These are phyloP conservation scores for Anguilla japonica DNA, from an alignment of 2,113 vertebrate genomes.

Conservation along the genomic window DNA sequence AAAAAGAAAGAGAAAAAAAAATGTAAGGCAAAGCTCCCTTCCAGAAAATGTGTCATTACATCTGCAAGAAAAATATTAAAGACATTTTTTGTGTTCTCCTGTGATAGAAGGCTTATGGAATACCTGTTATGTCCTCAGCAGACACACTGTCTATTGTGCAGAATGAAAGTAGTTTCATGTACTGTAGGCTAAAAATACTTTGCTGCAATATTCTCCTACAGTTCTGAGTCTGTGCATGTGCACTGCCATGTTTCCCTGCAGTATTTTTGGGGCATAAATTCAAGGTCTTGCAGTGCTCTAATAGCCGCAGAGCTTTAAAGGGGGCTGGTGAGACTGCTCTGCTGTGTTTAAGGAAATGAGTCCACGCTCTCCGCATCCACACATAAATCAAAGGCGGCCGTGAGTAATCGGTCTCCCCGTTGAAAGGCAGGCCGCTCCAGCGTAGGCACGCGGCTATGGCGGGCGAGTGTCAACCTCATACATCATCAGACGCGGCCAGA, in stretches of 20 bases:
- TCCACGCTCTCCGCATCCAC: conserved; percentile 29
- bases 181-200: not conserved
- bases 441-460: conserved; percentile 37
- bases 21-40: not conserved
- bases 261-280: conserved; percentile 19
- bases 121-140: not conserved
- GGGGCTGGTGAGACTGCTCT: conserved; percentile 6
- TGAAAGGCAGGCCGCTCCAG: conserved; percentile 33
- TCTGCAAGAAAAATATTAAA: not conserved
- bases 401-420: conserved; percentile 47
- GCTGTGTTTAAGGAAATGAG: conserved; percentile 54
- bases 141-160: not conserved
- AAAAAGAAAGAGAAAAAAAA: too few species aligned
- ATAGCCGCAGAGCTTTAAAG: conserved; percentile 15
- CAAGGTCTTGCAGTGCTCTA: conserved; percentile 2
- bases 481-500: conserved; percentile 27
- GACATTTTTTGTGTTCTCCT: not conserved
- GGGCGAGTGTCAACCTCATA: conserved; percentile 32
- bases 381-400: conserved; percentile 47
- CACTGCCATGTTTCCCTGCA: not conserved
- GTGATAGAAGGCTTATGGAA: not conserved
- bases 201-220: not conserved
- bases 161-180: not conserved
- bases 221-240: not conserved
- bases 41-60: not conserved